These are phyloP conservation scores for Caranx ignobilis DNA, from an alignment of 2,113 vertebrate genomes.

Conservation along the genomic window DNA sequence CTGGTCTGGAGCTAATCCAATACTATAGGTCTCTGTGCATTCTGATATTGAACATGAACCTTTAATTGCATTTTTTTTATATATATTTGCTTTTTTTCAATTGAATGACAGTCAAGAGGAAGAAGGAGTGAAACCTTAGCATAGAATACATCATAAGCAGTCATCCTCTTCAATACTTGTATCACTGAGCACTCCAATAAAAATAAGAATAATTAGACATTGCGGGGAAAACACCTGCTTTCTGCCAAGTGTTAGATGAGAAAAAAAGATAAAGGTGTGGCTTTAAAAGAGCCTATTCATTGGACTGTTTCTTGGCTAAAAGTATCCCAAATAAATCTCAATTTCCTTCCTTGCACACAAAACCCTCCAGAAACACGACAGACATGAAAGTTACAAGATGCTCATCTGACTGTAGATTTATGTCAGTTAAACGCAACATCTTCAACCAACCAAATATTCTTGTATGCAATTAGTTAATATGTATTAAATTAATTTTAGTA, in stretches of 20 bases:
- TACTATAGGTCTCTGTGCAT: conserved; percentile 3
- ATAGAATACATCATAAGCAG: not conserved
- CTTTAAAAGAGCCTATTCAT: not conserved
- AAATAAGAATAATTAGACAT: not conserved
- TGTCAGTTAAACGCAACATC: too few relatives aligned
- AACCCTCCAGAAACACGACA: too few relatives aligned
- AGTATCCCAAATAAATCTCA: too few relatives aligned
- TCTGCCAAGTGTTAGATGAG: not conserved
- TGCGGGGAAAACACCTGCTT: not conserved
- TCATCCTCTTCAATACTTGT: not conserved
- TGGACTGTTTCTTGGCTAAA: not conserved
- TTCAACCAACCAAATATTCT: too few relatives aligned
- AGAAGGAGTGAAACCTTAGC: not conserved
- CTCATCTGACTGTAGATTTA: too few relatives aligned
- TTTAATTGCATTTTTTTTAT: not conserved
- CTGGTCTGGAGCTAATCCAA: not conserved
- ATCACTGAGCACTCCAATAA: not conserved
- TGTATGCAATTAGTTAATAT: too few relatives aligned
- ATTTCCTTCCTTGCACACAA: too few relatives aligned
- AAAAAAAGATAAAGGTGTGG: not conserved
- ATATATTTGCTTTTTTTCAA: not conserved
- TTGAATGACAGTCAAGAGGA: not conserved
- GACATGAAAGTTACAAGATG: too few relatives aligned
- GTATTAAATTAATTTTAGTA: too few relatives aligned
- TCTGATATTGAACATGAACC: conserved; percentile 2